Conservation (phyloP, 2,797 vertebrate species). For the Malacoraja senta region DNA sequence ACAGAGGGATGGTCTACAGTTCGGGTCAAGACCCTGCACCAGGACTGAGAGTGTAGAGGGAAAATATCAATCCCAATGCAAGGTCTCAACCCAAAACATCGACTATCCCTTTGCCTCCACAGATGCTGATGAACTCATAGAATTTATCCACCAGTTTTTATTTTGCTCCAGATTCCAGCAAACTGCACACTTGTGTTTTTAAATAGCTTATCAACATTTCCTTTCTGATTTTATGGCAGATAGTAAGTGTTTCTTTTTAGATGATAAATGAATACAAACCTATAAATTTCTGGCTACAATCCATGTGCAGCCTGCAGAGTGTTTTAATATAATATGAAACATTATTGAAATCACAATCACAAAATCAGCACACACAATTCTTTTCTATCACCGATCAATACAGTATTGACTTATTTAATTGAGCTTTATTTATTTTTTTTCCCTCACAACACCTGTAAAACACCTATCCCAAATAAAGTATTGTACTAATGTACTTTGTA, state of each 20-base stretch:
- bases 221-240: neutral
- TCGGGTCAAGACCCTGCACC: too few relatives aligned
- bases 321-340: neutral
- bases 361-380: neutral
- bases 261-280: neutral
- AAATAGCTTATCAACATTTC: neutral
- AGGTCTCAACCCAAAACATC: too few relatives aligned
- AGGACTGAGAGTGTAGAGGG: too few relatives aligned
- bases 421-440: neutral
- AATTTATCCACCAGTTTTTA: too few relatives aligned
- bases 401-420: neutral
- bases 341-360: neutral
- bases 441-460: neutral
- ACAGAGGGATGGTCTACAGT: too few relatives aligned
- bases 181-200: neutral
- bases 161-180: too few relatives aligned
- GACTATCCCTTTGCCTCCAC: too few relatives aligned
- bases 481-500: too few relatives aligned
- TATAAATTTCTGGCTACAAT: neutral
- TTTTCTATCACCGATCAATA: neutral
- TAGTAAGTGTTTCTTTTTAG: neutral
- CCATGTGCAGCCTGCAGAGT: neutral
- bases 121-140: too few relatives aligned
- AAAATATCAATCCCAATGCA: too few relatives aligned
- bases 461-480: neutral